These are phyloP conservation scores for Atta cephalotes DNA, from an alignment of 1,140 invertebrate genomes.

Conservation along the genomic window DNA sequence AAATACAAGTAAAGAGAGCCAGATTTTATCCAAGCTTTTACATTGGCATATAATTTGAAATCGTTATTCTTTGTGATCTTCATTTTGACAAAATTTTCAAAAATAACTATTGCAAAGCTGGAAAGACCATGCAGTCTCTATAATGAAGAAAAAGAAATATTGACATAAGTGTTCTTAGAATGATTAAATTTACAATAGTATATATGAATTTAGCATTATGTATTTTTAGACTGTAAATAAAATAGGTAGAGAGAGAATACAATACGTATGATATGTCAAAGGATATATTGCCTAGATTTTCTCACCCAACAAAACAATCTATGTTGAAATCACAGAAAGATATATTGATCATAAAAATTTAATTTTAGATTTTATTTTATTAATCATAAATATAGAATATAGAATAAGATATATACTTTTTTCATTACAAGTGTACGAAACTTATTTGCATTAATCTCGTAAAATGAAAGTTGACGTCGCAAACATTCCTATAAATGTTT, in stretches of 20 bases:
- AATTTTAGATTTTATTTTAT: conserved; percentile 45
- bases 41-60: conserved; percentile 51
- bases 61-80: conserved; percentile 60
- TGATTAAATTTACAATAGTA: conserved; percentile 64
- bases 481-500: conserved; percentile 66
- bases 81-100: conserved; percentile 64
- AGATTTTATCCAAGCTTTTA: conserved; percentile 40
- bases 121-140: conserved; percentile 55
- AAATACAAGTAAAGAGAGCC: conserved; percentile 30
- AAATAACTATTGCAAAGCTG: conserved; percentile 59
- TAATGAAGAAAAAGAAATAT: conserved; percentile 59
- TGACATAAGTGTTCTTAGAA: conserved; percentile 73
- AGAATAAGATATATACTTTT: conserved; percentile 37
- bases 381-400: conserved; percentile 32
- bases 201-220: conserved; percentile 71
- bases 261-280: conserved; percentile 66
- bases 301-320: conserved; percentile 61
- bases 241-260: conserved; percentile 76
- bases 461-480: conserved; percentile 20
- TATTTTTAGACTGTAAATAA: conserved; percentile 82
- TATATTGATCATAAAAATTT: conserved; percentile 8
- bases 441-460: conserved; percentile 47
- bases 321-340: background rate
- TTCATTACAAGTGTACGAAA: conserved; percentile 44
- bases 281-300: conserved; percentile 73